Base-by-base conservation (phyloP, 30 jellyfish, hydroid and myxozoan species). In the Euphysa ruthae region DNA sequence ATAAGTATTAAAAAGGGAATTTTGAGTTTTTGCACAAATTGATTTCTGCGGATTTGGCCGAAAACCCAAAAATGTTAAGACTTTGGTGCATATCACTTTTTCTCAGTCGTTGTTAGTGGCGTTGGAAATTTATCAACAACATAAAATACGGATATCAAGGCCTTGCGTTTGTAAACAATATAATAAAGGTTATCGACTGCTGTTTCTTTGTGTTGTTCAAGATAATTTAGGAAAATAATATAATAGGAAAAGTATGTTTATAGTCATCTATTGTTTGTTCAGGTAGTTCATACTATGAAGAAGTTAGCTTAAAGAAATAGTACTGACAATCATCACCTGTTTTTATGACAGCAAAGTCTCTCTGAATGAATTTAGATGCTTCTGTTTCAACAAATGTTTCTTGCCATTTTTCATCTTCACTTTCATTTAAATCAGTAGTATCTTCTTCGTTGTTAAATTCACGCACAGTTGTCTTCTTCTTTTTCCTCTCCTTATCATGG, bases 321-420 rank as follows among this genome's bases (percentile, higher is more conserved):
- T 51, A 51, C 10, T 19, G 32, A 51, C 21, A 29, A 19, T 51
- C 64, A 51, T 51, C 64, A 7, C 25, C 64, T 19, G 64, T 51
- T 51, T 7, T 51, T 51, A 51, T 51, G 12, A 51, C 64, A 7
- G 64, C 64, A 7, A 51, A 7, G 24, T 51, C 64, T 7, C 64
- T 19, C 21, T 51, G 26, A 7, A 51, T 51, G 24, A 12, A 19
- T 29, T 51, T 51, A 12, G 64, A 13, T 19, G 64, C 64, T 19
- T 51, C 64, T 51, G 64, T 51, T 51, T 51, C 64, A 13, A 38
- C 12, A 38, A 38, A 38, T n/a, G n/a, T n/a, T n/a, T n/a, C n/a
- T n/a, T n/a, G n/a, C n/a, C n/a, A n/a, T n/a, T n/a, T n/a, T n/a
- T n/a, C n/a, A n/a, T n/a, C n/a, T n/a, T n/a, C n/a, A n/a, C n/a